phyloP scores from a whole-genome alignment of 2,888 invertebrate genomes.

The Esperia sulphurella region DNA sequence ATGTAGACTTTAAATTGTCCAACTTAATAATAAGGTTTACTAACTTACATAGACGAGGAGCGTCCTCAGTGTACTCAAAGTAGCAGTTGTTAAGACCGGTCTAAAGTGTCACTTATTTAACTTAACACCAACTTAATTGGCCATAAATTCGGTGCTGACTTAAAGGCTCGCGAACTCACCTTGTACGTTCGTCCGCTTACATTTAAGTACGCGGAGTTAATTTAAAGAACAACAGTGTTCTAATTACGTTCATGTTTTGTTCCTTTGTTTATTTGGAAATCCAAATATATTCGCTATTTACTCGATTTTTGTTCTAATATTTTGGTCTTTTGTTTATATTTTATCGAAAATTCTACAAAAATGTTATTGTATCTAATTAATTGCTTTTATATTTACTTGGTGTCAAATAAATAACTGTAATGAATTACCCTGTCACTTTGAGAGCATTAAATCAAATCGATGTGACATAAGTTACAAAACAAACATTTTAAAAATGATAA shows the following conservation, averaged over 20 bases:
- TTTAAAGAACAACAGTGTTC: constrained; percentile 61
- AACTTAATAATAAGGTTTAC: background rate
- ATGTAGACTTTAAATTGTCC: background rate
- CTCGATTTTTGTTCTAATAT: background rate
- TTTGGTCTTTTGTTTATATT: too few relatives aligned
- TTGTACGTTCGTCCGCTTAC: constrained; percentile 29
- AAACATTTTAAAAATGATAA: background rate
- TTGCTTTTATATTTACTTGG: too few relatives aligned
- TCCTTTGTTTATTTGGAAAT: constrained; percentile 15
- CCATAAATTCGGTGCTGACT: constrained; percentile 72
- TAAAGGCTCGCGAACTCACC: constrained; percentile 57
- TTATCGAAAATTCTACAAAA: too few relatives aligned
- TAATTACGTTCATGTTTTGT: constrained; percentile 45
- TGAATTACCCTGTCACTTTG: background rate
- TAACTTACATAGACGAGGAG: background rate
- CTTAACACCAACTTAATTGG: constrained; percentile 74
- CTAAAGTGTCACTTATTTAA: constrained; percentile 62
- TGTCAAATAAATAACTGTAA: background rate
- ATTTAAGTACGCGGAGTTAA: constrained; percentile 41
- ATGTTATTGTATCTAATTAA: too few relatives aligned
- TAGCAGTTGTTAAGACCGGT: constrained; percentile 6
- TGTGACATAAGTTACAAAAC: background rate
- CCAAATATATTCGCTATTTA: background rate
- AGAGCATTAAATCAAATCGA: background rate
- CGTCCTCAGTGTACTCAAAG: background rate